Base-by-base conservation (phyloP, 2,888 invertebrate species). In the Epirrhoe alternata region DNA sequence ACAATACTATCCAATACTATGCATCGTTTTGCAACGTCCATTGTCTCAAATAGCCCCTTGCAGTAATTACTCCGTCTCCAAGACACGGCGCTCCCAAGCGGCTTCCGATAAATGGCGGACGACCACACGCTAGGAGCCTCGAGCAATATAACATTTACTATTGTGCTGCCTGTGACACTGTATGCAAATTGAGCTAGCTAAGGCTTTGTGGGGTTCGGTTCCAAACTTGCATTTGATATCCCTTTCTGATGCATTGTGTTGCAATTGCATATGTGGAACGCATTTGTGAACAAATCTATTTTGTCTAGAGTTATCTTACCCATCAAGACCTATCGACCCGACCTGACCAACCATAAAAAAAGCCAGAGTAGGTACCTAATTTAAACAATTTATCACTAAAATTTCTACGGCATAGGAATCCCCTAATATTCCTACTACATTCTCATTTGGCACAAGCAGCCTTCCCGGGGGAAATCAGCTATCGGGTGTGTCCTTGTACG, bases 391-490 rank as follows among this genome's bases (percentile, higher is more conserved):
- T 58, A 47, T 35, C 58, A 58, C 50, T 10, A 8, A 30, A 66
- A 59, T 61, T 58, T 56, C 57, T 45, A 63, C 53, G 63, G 30
- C 33, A 50, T 35, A 45, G 17, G 33, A 55, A 30, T 51, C 52
- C 61, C 63, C 45, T 66, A 62, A 68, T 67, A n/a, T 64, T 62
- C 61, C 17, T 17, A 53, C 62, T 59, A 67, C 67, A 60, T 58
- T 58, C 63, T 45, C 64, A 47, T 61, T 58, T 51, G 64, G 70
- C 60, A 42, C 57, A 54, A 52, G 58, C 47, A 56, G 51, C 10
- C 2, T 14, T 30, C 74, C 66, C 71, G 12, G 14, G 74, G 74
- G 76, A 76, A 74, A 74, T 76, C 74, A 74, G 57, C 63, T 64
- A 61, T 55, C 64, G 63, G 61, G 42, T 60, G 61, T 68, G 64